Evolutionary conservation across 2,888 invertebrate genomes (phyloP).

Genomic region (Drosophila barbarae): DNA sequence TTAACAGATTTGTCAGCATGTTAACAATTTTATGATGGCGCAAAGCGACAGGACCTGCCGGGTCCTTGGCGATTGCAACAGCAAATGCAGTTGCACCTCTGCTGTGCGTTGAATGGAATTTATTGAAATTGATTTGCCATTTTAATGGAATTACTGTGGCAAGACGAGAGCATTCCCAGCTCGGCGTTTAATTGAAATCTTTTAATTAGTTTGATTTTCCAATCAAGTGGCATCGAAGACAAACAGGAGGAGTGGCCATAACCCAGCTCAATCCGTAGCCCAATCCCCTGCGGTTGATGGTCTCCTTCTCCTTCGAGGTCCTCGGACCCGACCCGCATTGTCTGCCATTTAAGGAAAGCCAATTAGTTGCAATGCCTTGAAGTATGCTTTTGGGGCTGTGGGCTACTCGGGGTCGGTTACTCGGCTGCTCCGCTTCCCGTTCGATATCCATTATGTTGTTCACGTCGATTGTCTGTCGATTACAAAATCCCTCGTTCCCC

Average conservation of each 20-base stretch:
- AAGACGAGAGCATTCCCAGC: conserved; percentile 51
- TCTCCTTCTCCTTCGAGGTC: neutral
- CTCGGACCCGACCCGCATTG: conserved; percentile 34
- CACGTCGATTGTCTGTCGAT: conserved; percentile 74
- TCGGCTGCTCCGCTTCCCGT: conserved; percentile 12
- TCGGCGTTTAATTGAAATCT: conserved; percentile 74
- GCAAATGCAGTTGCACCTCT: conserved; percentile 41
- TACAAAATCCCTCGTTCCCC: conserved; percentile 52
- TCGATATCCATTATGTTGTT: conserved; percentile 68
- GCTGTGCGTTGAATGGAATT: conserved; percentile 66
- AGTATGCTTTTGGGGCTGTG: conserved; percentile 45
- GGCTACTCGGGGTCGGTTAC: conserved; percentile 27
- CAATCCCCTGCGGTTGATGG: conserved; percentile 23
- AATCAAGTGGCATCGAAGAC: conserved; percentile 65
- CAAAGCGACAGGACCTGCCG: conserved; percentile 9
- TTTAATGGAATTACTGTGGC: conserved; percentile 71
- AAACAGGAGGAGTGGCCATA: conserved; percentile 29
- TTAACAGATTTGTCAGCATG: conserved; percentile 77
- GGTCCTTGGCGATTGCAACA: conserved; percentile 39
- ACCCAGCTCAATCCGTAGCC: neutral
- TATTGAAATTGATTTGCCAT: conserved; percentile 75
- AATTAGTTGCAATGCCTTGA: conserved; percentile 72
- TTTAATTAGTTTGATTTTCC: conserved; percentile 78
- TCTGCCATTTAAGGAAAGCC: conserved; percentile 62
- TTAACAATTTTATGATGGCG: conserved; percentile 69